phyloP scores from a whole-genome alignment of 2,113 vertebrate species.

The Gila orcuttii region DNA sequence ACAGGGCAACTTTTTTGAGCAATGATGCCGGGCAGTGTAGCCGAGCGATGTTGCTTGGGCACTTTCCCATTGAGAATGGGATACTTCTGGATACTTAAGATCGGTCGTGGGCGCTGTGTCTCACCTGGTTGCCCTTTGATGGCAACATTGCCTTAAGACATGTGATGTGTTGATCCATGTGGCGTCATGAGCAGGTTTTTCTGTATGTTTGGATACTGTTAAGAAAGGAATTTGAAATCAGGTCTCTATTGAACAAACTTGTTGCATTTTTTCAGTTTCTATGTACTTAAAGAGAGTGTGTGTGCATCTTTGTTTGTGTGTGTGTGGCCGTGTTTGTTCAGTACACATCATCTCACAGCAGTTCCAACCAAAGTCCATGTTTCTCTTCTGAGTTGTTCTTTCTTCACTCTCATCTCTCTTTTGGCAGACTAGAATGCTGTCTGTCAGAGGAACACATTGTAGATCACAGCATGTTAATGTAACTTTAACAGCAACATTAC shows the following conservation, averaged over 20 bases:
- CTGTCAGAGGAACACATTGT: slow-evolving; percentile 15
- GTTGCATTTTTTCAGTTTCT: neutral
- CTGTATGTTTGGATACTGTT: slow-evolving; percentile 19
- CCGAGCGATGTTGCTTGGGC: no score
- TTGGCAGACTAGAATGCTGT: slow-evolving; percentile 7
- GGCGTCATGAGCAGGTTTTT: slow-evolving; percentile 60
- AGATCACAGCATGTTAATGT: slow-evolving; percentile 9
- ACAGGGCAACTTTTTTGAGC: no score
- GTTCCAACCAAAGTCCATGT: slow-evolving; percentile 59
- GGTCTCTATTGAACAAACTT: slow-evolving; percentile 58
- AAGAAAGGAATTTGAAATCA: slow-evolving; percentile 56
- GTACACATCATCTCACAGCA: slow-evolving; percentile 47
- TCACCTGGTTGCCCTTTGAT: no score
- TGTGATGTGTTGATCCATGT: slow-evolving; percentile 65
- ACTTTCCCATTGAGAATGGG: no score
- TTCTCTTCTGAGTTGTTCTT: neutral
- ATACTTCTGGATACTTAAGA: no score
- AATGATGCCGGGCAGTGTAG: no score
- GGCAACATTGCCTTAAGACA: neutral
- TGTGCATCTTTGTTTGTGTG: neutral
- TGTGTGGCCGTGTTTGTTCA: slow-evolving; percentile 39
- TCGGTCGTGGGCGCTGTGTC: no score
- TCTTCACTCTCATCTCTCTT: neutral
- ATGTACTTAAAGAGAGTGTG: slow-evolving; percentile 3
- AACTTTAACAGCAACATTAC: slow-evolving; percentile 3